Base-by-base conservation (phyloP, 1,140 invertebrate genomes). In the Orchesella cincta region DNA sequence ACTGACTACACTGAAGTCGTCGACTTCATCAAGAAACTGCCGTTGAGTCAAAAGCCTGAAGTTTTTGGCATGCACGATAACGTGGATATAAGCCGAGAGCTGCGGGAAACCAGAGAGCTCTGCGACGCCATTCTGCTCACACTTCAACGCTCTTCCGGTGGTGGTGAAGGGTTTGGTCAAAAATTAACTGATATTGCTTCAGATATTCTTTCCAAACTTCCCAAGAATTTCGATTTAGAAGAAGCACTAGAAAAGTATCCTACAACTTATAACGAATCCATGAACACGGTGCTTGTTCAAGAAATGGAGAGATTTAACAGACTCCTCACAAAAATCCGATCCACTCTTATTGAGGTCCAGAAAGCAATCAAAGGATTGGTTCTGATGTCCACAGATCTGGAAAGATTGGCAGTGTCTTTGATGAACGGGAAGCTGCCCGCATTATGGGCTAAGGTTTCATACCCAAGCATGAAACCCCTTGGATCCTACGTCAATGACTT, bases 71-170 rank as follows among this genome's bases (percentile, higher is more conserved):
- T 97, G 79, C 93, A 97, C 83, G 91, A 94, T 81, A 97, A 97
- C 86, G 95, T 94, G 0, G 93, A 96, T 83, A 95, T 97, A 78
- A 94, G 93, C 1, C 96, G 95, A 84, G 94, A 97, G 83, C 94
- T 95, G 83, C 90, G 93, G 82, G 95, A 97, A 86, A 93, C 94
- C 3, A 23, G 16, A 8, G 18, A 75, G 29, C 51, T 81, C 16
- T 78, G 67, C 18, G 72, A 74, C 28, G 75, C 76, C 14, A 73
- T 79, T 46, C 76, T 81, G 3, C 75, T 81, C 5, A 81, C 77
- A 1, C 36, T 26, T 18, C 76, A 74, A 31, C 73, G 64, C 36
- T 74, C 31, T n/a, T 83, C 83, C n/a, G 85, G 83, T 14, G 84
- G 79, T 0, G 81, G 81, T 23, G 85, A 84, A 0, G 81, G 84